Evolutionary conservation across 1,140 invertebrate species (phyloP), one percentile per base, ranked within the genome.

Genomic region (Cyphomyrmex costatus): DNA sequence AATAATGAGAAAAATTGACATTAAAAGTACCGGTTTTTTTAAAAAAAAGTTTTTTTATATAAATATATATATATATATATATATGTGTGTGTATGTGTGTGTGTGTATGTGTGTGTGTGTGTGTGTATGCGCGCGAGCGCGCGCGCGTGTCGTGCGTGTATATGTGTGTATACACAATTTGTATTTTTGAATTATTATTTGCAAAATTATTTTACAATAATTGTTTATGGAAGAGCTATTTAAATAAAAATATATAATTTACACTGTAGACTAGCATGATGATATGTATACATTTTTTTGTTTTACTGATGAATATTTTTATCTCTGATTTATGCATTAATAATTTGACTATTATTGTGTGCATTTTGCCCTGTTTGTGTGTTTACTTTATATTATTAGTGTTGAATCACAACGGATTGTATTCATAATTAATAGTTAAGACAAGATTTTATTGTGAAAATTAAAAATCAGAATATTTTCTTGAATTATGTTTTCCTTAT

Each of bases 281-380:
- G 42, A 42, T 36, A 19, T 19, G 33, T 53, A 73, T 56, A 21
- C 10, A 6, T 56, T 58, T 74, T 21, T 36, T 36, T 3, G 12
- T 49, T 63, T 16, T 74, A 7, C 16, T 46, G 2, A 27, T 19
- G 12, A 56, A 70, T n/a, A 14, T 66, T 19, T 19, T 21, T 16
- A 58, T 24, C 65, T 33, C 12, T 46, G 12, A 42, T 74, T 42
- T 74, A 53, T 74, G 27, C 33, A 21, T 8, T 8, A 21, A 46
- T 61, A 49, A 76, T 76, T 6, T 61, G 1, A 36, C 30, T 27
- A 8, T 36, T 24, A 24, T 70, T 68, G 3, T 68, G 3, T 86
- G 79, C 86, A 86, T 89, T 88, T 91, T 85, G 87, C 85, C 80
- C 74, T 86, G 87, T 89, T 88, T 90, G 88, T 88, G 82, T 90